Conservation (phyloP, 2,113 vertebrate species). For the Amphilophus citrinellus region DNA sequence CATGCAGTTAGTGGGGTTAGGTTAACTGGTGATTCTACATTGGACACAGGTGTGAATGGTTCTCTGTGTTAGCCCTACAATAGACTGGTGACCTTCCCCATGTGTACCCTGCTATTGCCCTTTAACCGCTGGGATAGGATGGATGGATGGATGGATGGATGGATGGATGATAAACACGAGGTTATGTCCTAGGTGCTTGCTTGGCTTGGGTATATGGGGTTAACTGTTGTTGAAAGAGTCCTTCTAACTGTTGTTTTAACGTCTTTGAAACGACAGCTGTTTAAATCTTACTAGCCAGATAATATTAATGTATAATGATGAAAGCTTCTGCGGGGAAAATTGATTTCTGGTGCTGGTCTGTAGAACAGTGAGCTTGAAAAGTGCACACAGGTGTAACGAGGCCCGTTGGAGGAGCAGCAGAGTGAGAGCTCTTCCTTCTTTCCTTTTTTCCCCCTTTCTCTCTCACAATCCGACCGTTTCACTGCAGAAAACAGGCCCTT, state of each 20-base stretch:
- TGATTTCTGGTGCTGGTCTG: background rate
- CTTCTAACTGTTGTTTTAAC: background rate
- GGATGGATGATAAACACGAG: background rate
- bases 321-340: background rate
- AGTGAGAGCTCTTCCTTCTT: constrained; percentile 26
- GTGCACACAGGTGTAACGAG: background rate
- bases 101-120: too few species aligned
- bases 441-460: background rate
- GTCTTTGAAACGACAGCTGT: background rate
- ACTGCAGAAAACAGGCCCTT: constrained; percentile 30
- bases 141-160: too few species aligned
- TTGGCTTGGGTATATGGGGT: background rate
- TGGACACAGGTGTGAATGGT: background rate
- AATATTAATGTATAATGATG: background rate
- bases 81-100: background rate
- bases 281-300: background rate
- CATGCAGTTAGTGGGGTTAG: background rate
- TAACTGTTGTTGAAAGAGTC: background rate
- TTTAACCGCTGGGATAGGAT: background rate
- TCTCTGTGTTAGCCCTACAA: background rate
- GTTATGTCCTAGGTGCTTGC: background rate
- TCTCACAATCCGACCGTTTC: background rate
- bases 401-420: background rate
- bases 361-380: background rate
- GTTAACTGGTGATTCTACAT: background rate